These are phyloP conservation scores for Syngnathus floridae DNA, from an alignment of 2,113 vertebrate genomes.

Conservation along the genomic window DNA sequence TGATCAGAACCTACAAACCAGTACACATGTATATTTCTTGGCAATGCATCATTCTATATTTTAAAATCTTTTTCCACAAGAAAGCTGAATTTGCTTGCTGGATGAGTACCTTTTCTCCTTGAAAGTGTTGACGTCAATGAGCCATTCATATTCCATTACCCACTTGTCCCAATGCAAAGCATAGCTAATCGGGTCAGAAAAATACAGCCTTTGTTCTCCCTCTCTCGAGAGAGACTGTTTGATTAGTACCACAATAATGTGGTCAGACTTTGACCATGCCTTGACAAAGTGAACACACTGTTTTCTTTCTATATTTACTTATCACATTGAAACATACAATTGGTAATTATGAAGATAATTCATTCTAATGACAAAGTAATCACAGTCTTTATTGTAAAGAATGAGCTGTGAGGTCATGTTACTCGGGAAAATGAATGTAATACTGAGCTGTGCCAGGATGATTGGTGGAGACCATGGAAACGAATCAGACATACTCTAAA, in stretches of 20 bases:
- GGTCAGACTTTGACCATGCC: conserved; percentile 47
- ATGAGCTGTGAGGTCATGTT: not conserved
- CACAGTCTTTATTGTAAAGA: not conserved
- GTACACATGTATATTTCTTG: no score
- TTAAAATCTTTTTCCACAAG: not conserved
- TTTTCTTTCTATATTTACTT: not conserved
- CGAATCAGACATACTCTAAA: conserved; percentile 2
- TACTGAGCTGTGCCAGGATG: not conserved
- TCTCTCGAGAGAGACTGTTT: conserved; percentile 13
- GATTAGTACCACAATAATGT: conserved; percentile 44
- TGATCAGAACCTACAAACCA: not conserved
- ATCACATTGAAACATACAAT: not conserved
- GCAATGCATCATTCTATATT: not conserved
- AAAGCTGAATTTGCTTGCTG: not conserved
- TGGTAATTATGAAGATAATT: not conserved
- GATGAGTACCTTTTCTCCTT: conserved; percentile 3
- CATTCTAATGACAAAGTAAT: not conserved
- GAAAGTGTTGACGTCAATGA: conserved; percentile 2
- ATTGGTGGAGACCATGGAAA: conserved; percentile 1
- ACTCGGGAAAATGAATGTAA: not conserved
- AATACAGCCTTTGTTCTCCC: conserved; percentile 50
- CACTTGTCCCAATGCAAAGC: conserved; percentile 12
- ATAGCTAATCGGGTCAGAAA: conserved; percentile 38
- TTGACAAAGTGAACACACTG: conserved; percentile 12
- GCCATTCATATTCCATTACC: conserved; percentile 32